Base-by-base conservation (phyloP, 1,140 invertebrate genomes). In the Belonocnema kinseyi region DNA sequence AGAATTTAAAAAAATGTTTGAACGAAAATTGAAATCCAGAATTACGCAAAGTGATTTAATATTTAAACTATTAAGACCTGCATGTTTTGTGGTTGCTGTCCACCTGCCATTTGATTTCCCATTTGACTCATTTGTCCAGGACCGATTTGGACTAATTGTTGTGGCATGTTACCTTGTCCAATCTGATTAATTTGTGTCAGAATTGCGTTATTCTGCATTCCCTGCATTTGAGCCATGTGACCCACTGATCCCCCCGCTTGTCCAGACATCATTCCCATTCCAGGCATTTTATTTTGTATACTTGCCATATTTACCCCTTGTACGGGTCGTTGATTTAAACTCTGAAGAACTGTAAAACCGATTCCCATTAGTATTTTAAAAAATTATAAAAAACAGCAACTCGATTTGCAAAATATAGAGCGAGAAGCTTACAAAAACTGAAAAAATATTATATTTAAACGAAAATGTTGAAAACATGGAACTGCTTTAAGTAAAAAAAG, bases 301-400 rank as follows among this genome's bases (percentile, higher is more conserved):
- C 93, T 92, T 78, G 92, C 93, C 92, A 93, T 93, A 83, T 93
- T 92, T 88, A 94, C 93, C 79, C 91, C 82, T 83, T 92, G 91
- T 26, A 88, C 92, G 70, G 93, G 94, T 26, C 93, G 89, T 86
- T 94, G 92, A 82, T 94, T 94, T 76, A 94, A 87, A 51, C 91
- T 93, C 87, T 94, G 94, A 33, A 94, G 85, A 66, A 94, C 92
- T 93, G 73, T 79, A 85, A n/a, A 85, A 77, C 56, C 40, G 40
- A 46, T 46, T 10, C 40, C 40, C 40, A 46, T 46, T 46, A 46
- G 40, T 46, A 46, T 46, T 46, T 46, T 46, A 46, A 11, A 7
- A 46, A 46, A 10, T 46, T 10, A 46, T 0, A 46, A 11, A 46
- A 46, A 5, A 8, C n/a, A 46, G 40, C 40, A 46, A 8, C 1